phyloP scores from a whole-genome alignment of 2,888 invertebrate species.

The Drosophila incognita region DNA sequence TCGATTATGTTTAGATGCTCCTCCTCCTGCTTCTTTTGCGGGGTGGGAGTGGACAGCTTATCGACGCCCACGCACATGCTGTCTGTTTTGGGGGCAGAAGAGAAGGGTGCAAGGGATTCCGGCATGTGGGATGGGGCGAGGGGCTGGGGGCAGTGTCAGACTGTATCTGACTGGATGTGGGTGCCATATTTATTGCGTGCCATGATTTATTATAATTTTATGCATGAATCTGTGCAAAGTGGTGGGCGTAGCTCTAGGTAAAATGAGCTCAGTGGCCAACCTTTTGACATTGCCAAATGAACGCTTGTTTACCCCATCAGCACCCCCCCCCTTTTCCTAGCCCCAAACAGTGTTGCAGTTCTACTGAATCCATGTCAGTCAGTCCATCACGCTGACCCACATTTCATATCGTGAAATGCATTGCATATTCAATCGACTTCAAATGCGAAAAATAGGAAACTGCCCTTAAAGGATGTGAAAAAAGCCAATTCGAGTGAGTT shows the following conservation, averaged over 20 bases:
- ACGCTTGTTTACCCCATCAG: slow-evolving; percentile 4
- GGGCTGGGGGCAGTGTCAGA: not conserved
- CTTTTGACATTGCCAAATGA: slow-evolving; percentile 57
- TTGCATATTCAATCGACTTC: slow-evolving; percentile 13
- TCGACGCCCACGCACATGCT: slow-evolving; percentile 71
- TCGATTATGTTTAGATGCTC: slow-evolving; percentile 78
- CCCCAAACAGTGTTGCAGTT: not conserved
- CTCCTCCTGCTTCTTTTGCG: slow-evolving; percentile 3
- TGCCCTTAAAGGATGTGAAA: not conserved
- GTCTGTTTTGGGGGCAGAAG: not conserved
- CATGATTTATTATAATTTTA: slow-evolving; percentile 79
- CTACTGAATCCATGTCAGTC: slow-evolving; percentile 11
- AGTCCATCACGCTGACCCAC: slow-evolving; percentile 21
- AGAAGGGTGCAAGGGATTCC: not conserved
- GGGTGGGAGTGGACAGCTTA: slow-evolving; percentile 61
- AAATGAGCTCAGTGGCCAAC: slow-evolving; percentile 57
- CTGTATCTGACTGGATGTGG: slow-evolving; percentile 45
- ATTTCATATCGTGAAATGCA: not conserved
- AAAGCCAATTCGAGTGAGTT: not conserved
- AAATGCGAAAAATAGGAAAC: not conserved
- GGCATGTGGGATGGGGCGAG: not conserved
- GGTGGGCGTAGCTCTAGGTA: slow-evolving; percentile 54
- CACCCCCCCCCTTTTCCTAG: not conserved
- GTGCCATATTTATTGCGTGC: slow-evolving; percentile 73
- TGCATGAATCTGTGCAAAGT: slow-evolving; percentile 73